Evolutionary conservation across 35 echinoderm and acorn worm genomes (phyloP), one percentile per base, ranked within the genome.

Genomic region (Heliocidaris tuberculata): DNA sequence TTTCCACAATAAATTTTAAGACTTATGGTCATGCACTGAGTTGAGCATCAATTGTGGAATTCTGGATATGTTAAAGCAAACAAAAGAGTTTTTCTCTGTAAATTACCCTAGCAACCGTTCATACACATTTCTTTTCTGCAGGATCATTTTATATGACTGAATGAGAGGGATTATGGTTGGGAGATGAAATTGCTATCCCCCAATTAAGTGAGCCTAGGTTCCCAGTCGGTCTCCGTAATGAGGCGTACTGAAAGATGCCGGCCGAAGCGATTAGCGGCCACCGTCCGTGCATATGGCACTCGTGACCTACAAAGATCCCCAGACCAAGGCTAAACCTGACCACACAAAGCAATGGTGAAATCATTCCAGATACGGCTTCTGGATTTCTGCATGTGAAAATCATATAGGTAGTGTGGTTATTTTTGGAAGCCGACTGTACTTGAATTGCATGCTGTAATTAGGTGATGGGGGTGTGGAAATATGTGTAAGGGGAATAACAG

Each of bases 181-280:
- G 50, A 48, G 91, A n/a, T 93, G 31, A 59, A 48, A 59, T 52
- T 93, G 48, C 47, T 50, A 93, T 93, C 50, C 48, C 30, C 50
- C 91, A 93, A 93, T 93, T 93, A 93, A 30, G 15, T 93, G 47
- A 48, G 91, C 47, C n/a, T 93, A 59, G 91, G 7, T 52, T 13
- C 89, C 50, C 91, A 93, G 91, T 31, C 32, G 91, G 50, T 13
- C 42, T 48, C 32, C 30, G 0, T 93, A 93, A 93, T 56, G 91
- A 93, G 50, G 31, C 50, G 31, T 93, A 93, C 31, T 93, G 91
- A 93, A 49, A 50, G 91, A 93, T 93, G 47, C n/a, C 31, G 50
- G 47, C 91, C 16, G 47, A 59, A 93, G 48, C 29, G 91, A 93
- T 93, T 93, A 59, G 91, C 91, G 9, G 49, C 48, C 48, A 29